Evolutionary conservation across 2,113 vertebrate genomes (phyloP).

Genomic region (Trogon melanurus): DNA sequence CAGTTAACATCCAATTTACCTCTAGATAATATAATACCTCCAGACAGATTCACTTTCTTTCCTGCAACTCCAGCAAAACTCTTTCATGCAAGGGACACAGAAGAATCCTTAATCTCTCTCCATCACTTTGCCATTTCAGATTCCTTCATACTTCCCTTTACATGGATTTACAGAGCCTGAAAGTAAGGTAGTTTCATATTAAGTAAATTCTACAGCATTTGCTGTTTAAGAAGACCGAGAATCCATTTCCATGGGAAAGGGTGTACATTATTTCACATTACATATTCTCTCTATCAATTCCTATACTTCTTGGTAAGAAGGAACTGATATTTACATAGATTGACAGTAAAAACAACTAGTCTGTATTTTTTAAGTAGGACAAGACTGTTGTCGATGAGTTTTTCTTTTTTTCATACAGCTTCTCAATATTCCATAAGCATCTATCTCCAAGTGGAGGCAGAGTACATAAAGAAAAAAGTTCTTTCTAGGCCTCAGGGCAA

Average conservation of each 20-base stretch:
- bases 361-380: neutral
- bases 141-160: neutral
- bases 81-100: neutral
- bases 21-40: neutral
- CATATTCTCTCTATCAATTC: neutral
- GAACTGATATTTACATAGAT: neutral
- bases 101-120: neutral
- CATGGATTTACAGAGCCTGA: neutral
- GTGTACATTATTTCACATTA: neutral
- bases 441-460: neutral
- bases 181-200: neutral
- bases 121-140: neutral
- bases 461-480: slow-evolving; percentile 41
- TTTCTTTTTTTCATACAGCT: neutral
- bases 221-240: neutral
- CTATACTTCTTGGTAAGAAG: neutral
- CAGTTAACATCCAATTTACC: slow-evolving; percentile 39
- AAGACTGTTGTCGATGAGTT: neutral
- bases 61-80: neutral
- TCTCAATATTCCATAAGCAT: slow-evolving; percentile 33
- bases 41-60: neutral
- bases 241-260: neutral
- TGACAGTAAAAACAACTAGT: neutral
- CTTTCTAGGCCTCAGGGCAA: slow-evolving; percentile 65
- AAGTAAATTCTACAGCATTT: neutral